A percentile compares a stretch with the other conserved stretches of the same genome.
Conservation (phyloP, 1,140 invertebrate genomes). For the Pogonomyrmex barbatus region DNA sequence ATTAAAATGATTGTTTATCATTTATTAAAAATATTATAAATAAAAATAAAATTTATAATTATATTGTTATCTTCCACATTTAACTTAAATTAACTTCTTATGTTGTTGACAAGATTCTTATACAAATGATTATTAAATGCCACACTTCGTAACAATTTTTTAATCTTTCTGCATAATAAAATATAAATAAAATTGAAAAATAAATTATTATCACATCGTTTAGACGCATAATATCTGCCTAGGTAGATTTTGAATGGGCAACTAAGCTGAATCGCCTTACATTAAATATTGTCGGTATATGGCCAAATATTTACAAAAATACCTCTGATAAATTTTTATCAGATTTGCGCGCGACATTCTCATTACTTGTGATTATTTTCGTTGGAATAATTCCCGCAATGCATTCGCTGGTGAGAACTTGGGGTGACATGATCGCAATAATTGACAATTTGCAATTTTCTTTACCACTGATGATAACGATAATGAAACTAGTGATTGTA, state of each 20-base stretch:
- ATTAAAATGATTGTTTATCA: too few species aligned
- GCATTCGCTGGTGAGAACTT: conserved; percentile 16
- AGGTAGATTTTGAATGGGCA: conserved; percentile 39
- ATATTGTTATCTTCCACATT: too few species aligned
- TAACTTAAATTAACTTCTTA: too few species aligned
- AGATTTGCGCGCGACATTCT: not conserved
- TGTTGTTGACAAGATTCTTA: too few species aligned
- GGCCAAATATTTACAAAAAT: not conserved
- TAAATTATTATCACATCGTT: too few species aligned
- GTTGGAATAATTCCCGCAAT: not conserved
- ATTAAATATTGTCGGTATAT: not conserved
- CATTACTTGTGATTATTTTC: not conserved
- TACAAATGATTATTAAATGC: too few species aligned
- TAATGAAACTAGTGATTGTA: conserved; percentile 4
- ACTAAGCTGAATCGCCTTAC: conserved; percentile 11
- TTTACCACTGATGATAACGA: not conserved
- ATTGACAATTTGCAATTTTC: conserved; percentile 27
- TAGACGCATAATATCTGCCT: not conserved
- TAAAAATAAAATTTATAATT: too few species aligned
- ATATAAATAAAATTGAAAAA: too few species aligned
- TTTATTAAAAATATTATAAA: too few species aligned
- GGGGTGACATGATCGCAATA: conserved; percentile 5
- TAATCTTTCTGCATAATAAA: too few species aligned
- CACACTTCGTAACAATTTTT: too few species aligned
- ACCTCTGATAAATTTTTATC: not conserved